A percentile compares a stretch with the other conserved stretches of the same genome.
These are phyloP conservation scores for Heterochromis multidens DNA, from an alignment of 2,113 vertebrate genomes.

Conservation along the genomic window DNA sequence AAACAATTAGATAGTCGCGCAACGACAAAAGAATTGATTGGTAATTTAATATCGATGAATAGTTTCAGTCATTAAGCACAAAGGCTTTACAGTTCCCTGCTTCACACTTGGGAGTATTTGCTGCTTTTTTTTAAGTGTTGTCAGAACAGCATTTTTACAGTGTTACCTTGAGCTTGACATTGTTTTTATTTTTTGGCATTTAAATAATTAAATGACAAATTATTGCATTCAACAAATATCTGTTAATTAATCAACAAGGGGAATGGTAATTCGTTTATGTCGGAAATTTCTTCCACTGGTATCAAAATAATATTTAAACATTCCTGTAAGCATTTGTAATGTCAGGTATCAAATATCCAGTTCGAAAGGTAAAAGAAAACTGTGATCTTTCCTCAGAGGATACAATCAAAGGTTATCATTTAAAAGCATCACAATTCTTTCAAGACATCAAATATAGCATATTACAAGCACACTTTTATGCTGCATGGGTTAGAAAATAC, in stretches of 20 bases:
- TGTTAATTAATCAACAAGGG: neutral
- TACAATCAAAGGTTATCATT: neutral
- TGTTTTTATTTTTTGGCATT: neutral
- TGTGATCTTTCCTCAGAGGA: constrained; percentile 13
- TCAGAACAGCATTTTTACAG: neutral
- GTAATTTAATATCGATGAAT: constrained; percentile 10
- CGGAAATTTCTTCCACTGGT: neutral
- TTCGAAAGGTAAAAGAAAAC: neutral
- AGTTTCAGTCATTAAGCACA: neutral
- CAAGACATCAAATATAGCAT: neutral
- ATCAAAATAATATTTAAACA: neutral
- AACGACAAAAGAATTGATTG: neutral
- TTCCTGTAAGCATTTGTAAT: neutral
- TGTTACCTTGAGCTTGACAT: neutral
- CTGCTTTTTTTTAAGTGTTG: neutral
- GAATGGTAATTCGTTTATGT: neutral
- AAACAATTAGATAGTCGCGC: neutral
- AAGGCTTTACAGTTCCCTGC: neutral
- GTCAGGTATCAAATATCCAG: constrained; percentile 7
- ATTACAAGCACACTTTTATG: neutral
- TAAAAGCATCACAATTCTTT: neutral
- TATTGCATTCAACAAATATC: neutral
- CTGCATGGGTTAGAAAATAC: neutral
- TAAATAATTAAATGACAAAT: neutral
- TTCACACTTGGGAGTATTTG: neutral